Conservation (phyloP, 2,888 invertebrate genomes). For the Pinctada fucata region DNA sequence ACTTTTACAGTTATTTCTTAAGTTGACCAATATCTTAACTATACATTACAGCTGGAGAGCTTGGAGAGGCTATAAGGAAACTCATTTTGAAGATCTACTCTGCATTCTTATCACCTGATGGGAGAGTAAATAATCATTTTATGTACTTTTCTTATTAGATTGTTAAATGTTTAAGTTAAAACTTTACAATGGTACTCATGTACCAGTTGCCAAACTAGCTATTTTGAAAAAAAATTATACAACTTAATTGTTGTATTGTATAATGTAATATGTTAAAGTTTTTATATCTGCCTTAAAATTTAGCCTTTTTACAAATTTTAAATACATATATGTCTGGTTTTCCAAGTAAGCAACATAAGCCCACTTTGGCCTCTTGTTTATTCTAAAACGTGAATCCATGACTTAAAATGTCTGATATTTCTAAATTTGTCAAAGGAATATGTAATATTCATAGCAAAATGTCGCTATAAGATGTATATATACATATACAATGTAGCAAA, state of each 20-base stretch:
- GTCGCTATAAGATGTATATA: no score
- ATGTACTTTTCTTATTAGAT: neutral
- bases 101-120: constrained; percentile 72
- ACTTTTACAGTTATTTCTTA: no score
- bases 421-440: no score
- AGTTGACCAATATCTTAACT: neutral
- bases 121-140: constrained; percentile 63
- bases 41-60: constrained; percentile 63
- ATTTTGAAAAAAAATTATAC: neutral
- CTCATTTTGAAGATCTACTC: constrained; percentile 75
- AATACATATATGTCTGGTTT: no score
- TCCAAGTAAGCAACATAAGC: no score
- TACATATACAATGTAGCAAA: no score
- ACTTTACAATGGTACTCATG: no score
- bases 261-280: neutral
- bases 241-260: neutral
- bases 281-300: neutral
- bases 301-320: no score
- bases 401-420: no score
- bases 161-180: neutral
- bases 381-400: no score
- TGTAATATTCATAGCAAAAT: no score
- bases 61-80: constrained; percentile 75
- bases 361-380: no score
- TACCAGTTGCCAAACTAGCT: neutral